Evolutionary conservation across 2,113 vertebrate species (phyloP).

Genomic region (Lagopus leucura): DNA sequence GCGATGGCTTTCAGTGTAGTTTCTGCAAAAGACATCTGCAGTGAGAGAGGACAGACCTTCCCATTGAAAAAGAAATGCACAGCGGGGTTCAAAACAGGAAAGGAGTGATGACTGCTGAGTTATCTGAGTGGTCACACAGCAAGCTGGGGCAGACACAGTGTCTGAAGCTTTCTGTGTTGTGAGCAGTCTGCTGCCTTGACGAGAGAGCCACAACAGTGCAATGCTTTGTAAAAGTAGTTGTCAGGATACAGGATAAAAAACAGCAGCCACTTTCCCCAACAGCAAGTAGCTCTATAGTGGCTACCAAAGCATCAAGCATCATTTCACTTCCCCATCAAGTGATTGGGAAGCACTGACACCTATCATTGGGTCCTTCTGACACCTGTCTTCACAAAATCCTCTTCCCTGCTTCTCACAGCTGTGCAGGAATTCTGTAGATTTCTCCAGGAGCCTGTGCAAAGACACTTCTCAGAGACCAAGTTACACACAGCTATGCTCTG

Average conservation of each 20-base stretch:
- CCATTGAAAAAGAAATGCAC: background rate
- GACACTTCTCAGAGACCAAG: background rate
- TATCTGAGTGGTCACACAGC: background rate
- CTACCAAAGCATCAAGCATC: rapidly evolving
- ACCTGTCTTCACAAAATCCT: background rate
- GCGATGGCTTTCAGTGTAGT: background rate
- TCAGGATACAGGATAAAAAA: background rate
- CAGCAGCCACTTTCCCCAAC: background rate
- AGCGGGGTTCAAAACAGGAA: background rate
- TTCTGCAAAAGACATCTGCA: background rate
- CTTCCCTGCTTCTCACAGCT: background rate
- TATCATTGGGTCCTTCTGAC: background rate
- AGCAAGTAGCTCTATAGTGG: background rate
- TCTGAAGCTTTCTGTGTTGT: rapidly evolving
- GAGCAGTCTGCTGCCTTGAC: background rate
- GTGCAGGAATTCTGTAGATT: background rate
- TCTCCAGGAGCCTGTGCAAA: background rate
- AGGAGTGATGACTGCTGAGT: background rate
- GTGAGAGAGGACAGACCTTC: background rate
- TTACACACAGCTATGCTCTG: background rate
- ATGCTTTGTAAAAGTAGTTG: background rate
- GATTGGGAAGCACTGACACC: background rate
- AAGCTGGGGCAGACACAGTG: rapidly evolving
- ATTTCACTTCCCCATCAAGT: background rate
- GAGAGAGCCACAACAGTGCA: background rate